Evolutionary conservation across 1,140 invertebrate species (phyloP).

Genomic region (Aleiodes sp.): DNA sequence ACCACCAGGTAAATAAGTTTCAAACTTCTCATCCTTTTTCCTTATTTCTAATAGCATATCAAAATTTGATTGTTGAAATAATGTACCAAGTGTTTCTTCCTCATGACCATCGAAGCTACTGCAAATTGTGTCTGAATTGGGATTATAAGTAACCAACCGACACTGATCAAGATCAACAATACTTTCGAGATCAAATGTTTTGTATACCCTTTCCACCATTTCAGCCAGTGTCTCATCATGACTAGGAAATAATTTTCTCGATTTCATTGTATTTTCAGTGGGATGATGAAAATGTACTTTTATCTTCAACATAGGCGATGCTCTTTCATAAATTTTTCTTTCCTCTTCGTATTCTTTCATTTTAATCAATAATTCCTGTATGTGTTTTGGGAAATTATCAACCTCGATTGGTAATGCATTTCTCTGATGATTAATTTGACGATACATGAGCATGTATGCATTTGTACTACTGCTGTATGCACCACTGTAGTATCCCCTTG

Average conservation of each 20-base stretch:
- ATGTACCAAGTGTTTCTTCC: constrained; percentile 65
- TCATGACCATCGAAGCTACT: constrained; percentile 75
- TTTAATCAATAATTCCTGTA: constrained; percentile 73
- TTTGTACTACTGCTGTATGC: constrained; percentile 86
- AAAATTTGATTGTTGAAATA: constrained; percentile 62
- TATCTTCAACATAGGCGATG: constrained; percentile 71
- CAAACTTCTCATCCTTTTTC: constrained; percentile 72
- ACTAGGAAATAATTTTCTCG: constrained; percentile 67
- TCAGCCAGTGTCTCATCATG: constrained; percentile 70
- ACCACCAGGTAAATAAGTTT: constrained; percentile 71
- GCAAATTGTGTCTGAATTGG: constrained; percentile 74
- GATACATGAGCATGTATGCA: constrained; percentile 94
- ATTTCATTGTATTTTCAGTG: constrained; percentile 61
- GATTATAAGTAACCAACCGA: constrained; percentile 79
- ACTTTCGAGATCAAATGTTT: constrained; percentile 70
- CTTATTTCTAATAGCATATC: constrained; percentile 78
- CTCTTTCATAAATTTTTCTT: constrained; percentile 66
- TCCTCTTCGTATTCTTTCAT: constrained; percentile 78
- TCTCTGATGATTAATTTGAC: constrained; percentile 78
- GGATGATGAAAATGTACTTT: constrained; percentile 75
- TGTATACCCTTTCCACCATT: constrained; percentile 70
- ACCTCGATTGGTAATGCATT: constrained; percentile 76
- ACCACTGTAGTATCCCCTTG: constrained; percentile 77
- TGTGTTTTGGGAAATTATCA: constrained; percentile 80
- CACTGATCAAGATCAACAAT: constrained; percentile 73